A percentile compares a stretch with the other conserved stretches of the same genome.
These are phyloP conservation scores for Manis javanica DNA, from an alignment of 2,797 vertebrate genomes.

Conservation along the genomic window DNA sequence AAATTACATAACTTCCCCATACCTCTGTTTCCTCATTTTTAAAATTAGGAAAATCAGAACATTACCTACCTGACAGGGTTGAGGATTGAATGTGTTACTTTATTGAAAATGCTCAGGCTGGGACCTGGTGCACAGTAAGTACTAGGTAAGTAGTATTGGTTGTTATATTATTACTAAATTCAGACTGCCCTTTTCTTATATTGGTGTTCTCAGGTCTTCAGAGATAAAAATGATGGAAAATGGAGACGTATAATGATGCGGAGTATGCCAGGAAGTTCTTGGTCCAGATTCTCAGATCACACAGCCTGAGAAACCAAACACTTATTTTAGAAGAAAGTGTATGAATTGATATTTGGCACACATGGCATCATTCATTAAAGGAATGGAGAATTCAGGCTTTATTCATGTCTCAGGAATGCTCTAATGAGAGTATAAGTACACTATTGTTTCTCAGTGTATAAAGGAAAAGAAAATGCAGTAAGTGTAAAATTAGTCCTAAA, in stretches of 20 bases:
- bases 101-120: not conserved
- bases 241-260: not conserved
- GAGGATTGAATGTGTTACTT: not conserved
- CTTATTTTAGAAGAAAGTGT: not conserved
- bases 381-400: not conserved
- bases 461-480: not conserved
- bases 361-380: not conserved
- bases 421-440: not conserved
- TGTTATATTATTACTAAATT: not conserved
- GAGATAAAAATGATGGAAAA: not conserved
- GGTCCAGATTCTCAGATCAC: not conserved
- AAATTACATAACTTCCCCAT: not conserved
- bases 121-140: not conserved
- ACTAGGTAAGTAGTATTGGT: not conserved
- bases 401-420: conserved; percentile 20
- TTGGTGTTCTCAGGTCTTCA: not conserved
- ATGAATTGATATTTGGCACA: not conserved
- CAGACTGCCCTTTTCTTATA: not conserved
- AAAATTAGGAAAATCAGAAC: not conserved
- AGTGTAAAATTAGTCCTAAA: not conserved
- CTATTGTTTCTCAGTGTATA: not conserved
- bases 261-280: conserved; percentile 3
- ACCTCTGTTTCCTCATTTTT: not conserved
- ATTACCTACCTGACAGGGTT: no score
- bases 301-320: not conserved